Evolutionary conservation across 2,797 vertebrate species (phyloP), one percentile per base, ranked within the genome.

Genomic region (Anguilla anguilla): DNA sequence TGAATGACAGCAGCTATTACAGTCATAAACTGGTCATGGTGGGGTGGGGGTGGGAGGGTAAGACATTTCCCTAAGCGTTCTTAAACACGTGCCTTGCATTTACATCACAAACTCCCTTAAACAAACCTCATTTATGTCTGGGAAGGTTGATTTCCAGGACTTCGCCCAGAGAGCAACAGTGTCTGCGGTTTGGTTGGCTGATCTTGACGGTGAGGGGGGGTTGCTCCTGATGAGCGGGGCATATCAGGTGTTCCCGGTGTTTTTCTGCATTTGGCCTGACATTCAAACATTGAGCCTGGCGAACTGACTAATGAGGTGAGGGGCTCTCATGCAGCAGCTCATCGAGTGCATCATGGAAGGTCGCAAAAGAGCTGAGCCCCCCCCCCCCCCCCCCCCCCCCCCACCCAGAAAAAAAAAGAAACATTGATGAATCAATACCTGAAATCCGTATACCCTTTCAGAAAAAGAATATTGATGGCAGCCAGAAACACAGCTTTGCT

Each of bases 401-500:
- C 15, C 59, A 61, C 59, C 15, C 59, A 2, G 10, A 64, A 19
- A 64, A 19, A 67, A 25, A 69, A 4, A 59, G 19, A 77, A 77
- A 77, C 28, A 77, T 77, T 15, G 11, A 77, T 15, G 11, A 77
- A 22, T 77, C 72, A 77, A 77, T 39, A 77, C 31, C 15, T 35
- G 35, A 39, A 39, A 39, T 77, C 31, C 6, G 72, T 15, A 39
- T 39, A 39, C 31, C 35, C 39, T 39, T 39, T 39, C 0, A 13
- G 10, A 77, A 77, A 77, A 39, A 39, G 0, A 39, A 17, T 17
- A 59, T 59, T 59, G 15, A 59, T 59, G 17, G 17, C 15, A 17
- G 72, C 72, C 28, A 19, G 72, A 77, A 69, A 69, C 64, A 69
- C 64, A 69, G 64, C 64, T 69, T n/a, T 69, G 25, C 64, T 69